Evolutionary conservation across 2,113 vertebrate species (phyloP), one percentile per base, ranked within the genome.

Genomic region (Amblyornis subalaris): DNA sequence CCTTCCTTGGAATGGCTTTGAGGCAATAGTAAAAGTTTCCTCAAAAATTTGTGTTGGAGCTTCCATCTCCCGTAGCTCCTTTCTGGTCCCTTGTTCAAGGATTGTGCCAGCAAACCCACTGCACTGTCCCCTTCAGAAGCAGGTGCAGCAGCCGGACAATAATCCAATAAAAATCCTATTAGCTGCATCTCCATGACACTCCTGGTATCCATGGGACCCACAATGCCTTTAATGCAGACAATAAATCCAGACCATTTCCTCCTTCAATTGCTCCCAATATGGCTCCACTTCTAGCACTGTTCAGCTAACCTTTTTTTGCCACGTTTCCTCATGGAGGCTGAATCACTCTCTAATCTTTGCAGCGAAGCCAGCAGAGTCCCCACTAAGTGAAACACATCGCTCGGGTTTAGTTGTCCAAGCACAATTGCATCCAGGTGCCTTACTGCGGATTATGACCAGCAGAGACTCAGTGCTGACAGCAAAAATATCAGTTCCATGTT

Each of bases 101-200:
- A 31, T n/a, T 77, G 69, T 87, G 94, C 90, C 96, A 97, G 93
- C 94, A 97, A 97, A 90, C 35, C 36, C 92, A 85, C 70, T 65
- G 82, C 93, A 96, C 58, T 18, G 16, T 94, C 88, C 94, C 89
- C 81, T 94, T 94, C 89, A 85, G 94, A 97, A 97, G 96, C 98
- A 98, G 97, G 97, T 98, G 97, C 97, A 96, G 92, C 94, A 96
- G 77, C 80, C 77, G 42, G 51, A 97, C 96, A 97, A 97, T 97
- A 97, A 98, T 97, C 96, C 97, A 97, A 96, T 98, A 97, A 98
- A 97, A 98, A 97, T 96, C 97, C 97, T 96, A 97, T 98, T 98
- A 98, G 92, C 96, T 95, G 72, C 45, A 44, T 97, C 96, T 98
- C 96, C 97, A 96, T 97, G 96, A 97, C 97, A 96, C 88, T 97